A percentile compares a stretch with the other conserved stretches of the same genome.
phyloP scores from a whole-genome alignment of 2,797 vertebrate genomes.

The Siniperca obscura region DNA sequence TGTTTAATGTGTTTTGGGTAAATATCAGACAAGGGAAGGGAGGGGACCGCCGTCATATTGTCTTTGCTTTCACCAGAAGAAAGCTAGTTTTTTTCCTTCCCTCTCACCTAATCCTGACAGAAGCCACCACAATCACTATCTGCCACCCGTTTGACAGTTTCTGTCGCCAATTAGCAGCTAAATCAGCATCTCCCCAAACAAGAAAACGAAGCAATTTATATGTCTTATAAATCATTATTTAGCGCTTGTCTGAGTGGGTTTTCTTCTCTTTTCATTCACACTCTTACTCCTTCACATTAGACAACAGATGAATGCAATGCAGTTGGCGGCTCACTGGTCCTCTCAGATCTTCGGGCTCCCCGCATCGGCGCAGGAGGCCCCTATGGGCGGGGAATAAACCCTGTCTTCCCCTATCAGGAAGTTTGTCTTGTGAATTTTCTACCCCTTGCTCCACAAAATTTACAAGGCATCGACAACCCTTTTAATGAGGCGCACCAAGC shows the following conservation, averaged over 20 bases:
- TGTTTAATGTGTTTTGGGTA: conserved; percentile 93
- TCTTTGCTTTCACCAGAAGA: conserved; percentile 90
- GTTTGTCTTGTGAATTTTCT: conserved; percentile 93
- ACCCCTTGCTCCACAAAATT: conserved; percentile 83
- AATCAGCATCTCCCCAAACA: conserved; percentile 98
- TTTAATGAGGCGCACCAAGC: conserved; percentile 98
- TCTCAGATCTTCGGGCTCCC: conserved; percentile 69
- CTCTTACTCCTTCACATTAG: conserved; percentile 82
- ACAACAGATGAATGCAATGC: conserved; percentile 87
- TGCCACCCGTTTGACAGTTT: conserved; percentile 99
- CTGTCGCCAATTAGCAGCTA: conserved; percentile 99
- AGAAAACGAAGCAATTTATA: conserved; percentile 87
- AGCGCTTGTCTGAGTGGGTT: conserved; percentile 84
- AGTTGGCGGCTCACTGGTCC: conserved; percentile 80
- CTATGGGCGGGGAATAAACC: conserved; percentile 89
- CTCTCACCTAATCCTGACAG: conserved; percentile 95
- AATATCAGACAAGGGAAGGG: conserved; percentile 90
- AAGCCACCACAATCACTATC: conserved; percentile 92
- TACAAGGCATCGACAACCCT: conserved; percentile 93
- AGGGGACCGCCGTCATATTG: conserved; percentile 85
- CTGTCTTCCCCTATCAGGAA: conserved; percentile 89
- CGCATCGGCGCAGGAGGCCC: conserved; percentile 79
- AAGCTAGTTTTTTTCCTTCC: conserved; percentile 87
- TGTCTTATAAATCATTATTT: conserved; percentile 82
- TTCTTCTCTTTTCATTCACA: conserved; percentile 74